Base-by-base conservation (phyloP, 2,113 vertebrate genomes). In the Bufo bufo region DNA sequence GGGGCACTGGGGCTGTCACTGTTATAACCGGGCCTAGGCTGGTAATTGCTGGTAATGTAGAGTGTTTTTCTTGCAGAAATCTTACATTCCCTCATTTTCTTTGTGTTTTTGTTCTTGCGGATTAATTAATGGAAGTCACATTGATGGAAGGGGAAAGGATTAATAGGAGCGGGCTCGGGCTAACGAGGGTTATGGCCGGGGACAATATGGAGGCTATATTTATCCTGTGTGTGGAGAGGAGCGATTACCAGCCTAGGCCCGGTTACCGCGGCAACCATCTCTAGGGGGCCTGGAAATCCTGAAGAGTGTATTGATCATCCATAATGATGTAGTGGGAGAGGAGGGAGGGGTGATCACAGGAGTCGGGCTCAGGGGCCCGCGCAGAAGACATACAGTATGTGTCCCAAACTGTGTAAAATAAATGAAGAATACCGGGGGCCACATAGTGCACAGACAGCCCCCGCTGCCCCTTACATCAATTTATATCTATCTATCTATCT, bases 261-360 rank as follows among this genome's bases (percentile, higher is more conserved):
- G 33, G 95, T 97, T 98, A 92, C 96, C 95, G 88, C 86, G 94
- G 97, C 94, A 98, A 97, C 96, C 92, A 94, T 94, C 93, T 96
- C 91, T 87, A 23, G 81, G 33, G 93, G 94, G 94, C 94, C 94
- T 87, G 90, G 92, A 93, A 94, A 94, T 93, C 92, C 93, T 94
- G 95, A 97, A 94, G 93, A 94, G 94, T 93, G 93, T 96, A 97
- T 97, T 96, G 97, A 97, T 98, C 93, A 97, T 95, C 96, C 94
- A 94, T 97, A 96, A 96, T 95, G 94, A 95, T 94, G 95, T 94
- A n/a, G 23, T 49, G 74, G 49, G 45, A 47, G 71, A 17, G 75
- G 93, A 92, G 94, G 90, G 93, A 91, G 94, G 95, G 33, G 33
- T 33, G 33, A 96, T 96, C 95, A 95, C 93, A 94, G 90, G 94